A percentile compares a stretch with the other conserved stretches of the same genome.
Evolutionary conservation across 2,797 vertebrate genomes (phyloP).

Genomic region (Phrynocephalus vlangalii): DNA sequence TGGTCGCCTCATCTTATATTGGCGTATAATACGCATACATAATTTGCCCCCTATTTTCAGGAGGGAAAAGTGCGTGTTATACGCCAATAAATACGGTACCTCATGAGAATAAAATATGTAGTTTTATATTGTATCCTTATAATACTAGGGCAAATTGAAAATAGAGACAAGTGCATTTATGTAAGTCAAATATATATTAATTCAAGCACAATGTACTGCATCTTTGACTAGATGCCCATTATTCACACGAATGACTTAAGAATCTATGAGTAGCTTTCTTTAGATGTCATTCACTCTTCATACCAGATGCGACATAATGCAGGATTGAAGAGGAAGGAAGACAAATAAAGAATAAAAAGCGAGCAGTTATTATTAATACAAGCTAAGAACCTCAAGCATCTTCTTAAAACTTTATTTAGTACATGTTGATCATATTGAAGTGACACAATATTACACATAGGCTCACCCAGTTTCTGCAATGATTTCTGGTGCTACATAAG

Average conservation of each 20-base stretch:
- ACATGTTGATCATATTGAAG: background rate
- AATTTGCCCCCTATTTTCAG: no score
- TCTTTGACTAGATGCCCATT: background rate
- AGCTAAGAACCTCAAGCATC: constrained; percentile 13
- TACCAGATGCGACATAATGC: constrained; percentile 1
- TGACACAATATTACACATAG: background rate
- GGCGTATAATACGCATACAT: no score
- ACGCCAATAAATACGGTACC: no score
- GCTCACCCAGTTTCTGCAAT: constrained; percentile 93
- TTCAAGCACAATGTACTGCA: background rate
- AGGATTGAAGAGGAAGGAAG: background rate
- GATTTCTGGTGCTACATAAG: constrained; percentile 98
- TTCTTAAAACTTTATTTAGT: constrained; percentile 33
- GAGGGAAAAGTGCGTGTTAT: no score
- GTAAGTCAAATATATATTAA: background rate
- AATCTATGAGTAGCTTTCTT: background rate
- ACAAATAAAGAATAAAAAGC: background rate
- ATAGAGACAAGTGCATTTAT: background rate
- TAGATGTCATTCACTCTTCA: constrained; percentile 12
- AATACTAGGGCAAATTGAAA: background rate
- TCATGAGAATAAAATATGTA: constrained; percentile 20
- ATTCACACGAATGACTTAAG: constrained; percentile 31
- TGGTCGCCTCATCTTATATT: no score
- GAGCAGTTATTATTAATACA: constrained; percentile 21
- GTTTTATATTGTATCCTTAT: background rate